Conservation (phyloP, 2,797 vertebrate genomes). For the Pantherophis vulpinus region DNA sequence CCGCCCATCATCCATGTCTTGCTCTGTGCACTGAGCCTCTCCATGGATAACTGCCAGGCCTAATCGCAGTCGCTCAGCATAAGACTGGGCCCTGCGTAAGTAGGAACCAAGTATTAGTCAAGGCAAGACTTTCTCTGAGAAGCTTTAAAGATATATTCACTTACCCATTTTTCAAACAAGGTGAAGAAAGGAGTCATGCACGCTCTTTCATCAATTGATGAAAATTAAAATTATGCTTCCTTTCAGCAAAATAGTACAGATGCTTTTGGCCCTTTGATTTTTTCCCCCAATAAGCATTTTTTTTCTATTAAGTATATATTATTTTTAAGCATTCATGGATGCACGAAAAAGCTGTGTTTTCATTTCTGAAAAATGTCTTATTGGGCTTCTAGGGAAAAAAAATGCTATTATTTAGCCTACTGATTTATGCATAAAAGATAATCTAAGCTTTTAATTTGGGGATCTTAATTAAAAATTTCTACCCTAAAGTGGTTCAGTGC, state of each 20-base stretch:
- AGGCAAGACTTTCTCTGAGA: neutral
- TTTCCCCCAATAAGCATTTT: no score
- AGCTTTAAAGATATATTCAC: neutral
- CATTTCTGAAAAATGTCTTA: neutral
- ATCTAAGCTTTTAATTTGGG: neutral
- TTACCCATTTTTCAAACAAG: neutral
- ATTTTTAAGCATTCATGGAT: neutral
- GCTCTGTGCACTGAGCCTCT: constrained; percentile 94
- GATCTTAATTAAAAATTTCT: neutral
- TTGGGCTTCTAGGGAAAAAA: neutral
- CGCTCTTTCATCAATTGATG: neutral
- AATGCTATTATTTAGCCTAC: neutral
- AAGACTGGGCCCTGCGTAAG: constrained; percentile 88
- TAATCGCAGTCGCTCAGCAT: constrained; percentile 90
- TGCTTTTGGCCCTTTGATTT: neutral
- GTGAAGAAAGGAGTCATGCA: neutral
- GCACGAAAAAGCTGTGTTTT: neutral
- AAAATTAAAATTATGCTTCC: neutral
- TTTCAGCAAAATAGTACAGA: neutral
- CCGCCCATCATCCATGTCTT: constrained; percentile 95
- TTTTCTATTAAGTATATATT: no score
- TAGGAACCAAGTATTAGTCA: neutral
- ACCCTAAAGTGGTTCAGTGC: neutral
- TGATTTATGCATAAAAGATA: neutral
- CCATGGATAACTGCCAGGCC: constrained; percentile 96